Percentiles rank a stretch among this genome's conserved stretches.
These are phyloP conservation scores for cat (Felis catus) DNA, from an alignment of 2,113 vertebrate species.

Conservation along the genomic window DNA sequence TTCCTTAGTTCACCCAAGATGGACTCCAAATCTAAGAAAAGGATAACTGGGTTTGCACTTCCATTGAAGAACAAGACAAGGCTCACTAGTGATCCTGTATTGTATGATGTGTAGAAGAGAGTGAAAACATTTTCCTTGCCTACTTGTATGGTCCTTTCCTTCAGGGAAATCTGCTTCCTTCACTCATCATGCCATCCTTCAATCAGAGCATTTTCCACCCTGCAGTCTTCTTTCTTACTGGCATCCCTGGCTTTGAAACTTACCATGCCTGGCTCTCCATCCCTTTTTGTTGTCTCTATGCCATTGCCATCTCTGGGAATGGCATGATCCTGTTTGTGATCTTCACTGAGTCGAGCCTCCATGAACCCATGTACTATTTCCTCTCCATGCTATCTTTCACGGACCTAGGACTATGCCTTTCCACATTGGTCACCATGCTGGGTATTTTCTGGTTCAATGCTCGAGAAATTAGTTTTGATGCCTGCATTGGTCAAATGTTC, in stretches of 20 bases:
- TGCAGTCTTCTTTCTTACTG: conserved; percentile 65
- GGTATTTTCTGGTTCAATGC: conserved; percentile 70
- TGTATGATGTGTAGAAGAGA: background rate
- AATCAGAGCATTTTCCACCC: conserved; percentile 51
- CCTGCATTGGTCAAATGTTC: conserved; percentile 79
- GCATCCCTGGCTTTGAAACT: conserved; percentile 64
- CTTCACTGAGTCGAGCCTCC: conserved; percentile 61
- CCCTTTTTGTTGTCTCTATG: conserved; percentile 66
- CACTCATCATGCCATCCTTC: conserved; percentile 37
- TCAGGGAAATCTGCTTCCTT: background rate
- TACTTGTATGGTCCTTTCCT: background rate
- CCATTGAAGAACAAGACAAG: background rate
- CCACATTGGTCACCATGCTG: conserved; percentile 55
- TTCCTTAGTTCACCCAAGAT: background rate
- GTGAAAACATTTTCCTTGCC: background rate
- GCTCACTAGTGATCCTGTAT: background rate
- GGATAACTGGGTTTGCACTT: background rate
- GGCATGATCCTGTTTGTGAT: conserved; percentile 63
- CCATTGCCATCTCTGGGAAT: conserved; percentile 70
- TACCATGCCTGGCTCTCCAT: conserved; percentile 49
- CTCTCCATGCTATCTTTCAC: conserved; percentile 72
- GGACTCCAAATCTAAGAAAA: background rate
- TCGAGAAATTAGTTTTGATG: conserved; percentile 67
- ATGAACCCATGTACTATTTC: conserved; percentile 73
- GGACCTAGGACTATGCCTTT: conserved; percentile 53